Evolutionary conservation across 2,888 invertebrate genomes (phyloP), one percentile per base, ranked within the genome.

Genomic region (Gibbula magus): DNA sequence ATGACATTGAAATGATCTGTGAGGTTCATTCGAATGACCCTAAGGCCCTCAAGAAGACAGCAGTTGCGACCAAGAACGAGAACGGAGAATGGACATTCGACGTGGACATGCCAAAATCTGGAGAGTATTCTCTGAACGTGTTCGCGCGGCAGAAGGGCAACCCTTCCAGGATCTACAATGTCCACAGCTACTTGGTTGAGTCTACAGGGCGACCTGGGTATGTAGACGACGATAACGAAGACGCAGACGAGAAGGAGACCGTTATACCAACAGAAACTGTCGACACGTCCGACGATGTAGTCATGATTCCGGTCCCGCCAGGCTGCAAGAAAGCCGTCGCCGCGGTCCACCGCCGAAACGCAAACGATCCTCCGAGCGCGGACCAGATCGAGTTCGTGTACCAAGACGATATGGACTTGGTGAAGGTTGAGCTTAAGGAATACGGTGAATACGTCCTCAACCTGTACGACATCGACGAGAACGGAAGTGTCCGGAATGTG

Each of bases 121-220:
- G 91, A 0, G 91, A 91, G 82, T 92, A 91, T 81, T 89, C 91
- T 7, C 82, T 91, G 35, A 91, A 91, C 79, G 85, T 92, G 25
- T 92, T 90, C 84, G 90, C 89, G 16, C 85, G 86, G 77, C 81
- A 85, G 74, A 90, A 89, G 77, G 86, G 84, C 67, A 86, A 85
- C 32, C 82, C 85, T 1, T 80, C 84, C 45, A 82, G 84, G 73
- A 87, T 91, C 32, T 86, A 88, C 82, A 89, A 88, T 75, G 89
- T 90, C 2, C 89, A 91, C 81, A 86, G 87, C 3, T 90, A 90
- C 81, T 86, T 90, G 20, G 84, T 91, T 13, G 80, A 87, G 76
- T 90, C 90, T 2, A 86, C 85, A n/a, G 90, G 90, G 81, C 75
- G 29, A 61, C 51, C 53, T 7, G 75, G 22, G 67, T 76, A 45